These are phyloP conservation scores for Enteromius mattozi DNA, from an alignment of 2,797 vertebrate species.

Conservation along the genomic window DNA sequence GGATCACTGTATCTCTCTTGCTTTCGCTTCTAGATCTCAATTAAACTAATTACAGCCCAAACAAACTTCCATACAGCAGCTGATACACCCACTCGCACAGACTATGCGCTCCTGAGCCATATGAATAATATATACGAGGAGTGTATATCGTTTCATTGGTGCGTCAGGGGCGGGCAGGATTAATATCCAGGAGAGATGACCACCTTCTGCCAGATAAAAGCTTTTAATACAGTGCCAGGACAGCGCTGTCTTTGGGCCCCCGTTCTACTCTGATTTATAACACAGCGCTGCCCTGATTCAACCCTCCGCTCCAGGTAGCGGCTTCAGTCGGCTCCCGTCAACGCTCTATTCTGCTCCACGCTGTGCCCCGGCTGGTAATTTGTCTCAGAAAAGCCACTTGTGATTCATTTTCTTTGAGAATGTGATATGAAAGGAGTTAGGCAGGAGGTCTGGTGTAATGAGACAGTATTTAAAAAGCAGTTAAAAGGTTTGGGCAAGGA, in stretches of 20 bases:
- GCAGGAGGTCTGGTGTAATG: slow-evolving; percentile 67
- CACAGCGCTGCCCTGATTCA: slow-evolving; percentile 57
- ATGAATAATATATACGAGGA: slow-evolving; percentile 63
- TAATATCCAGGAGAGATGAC: slow-evolving; percentile 57
- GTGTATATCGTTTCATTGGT: slow-evolving; percentile 55
- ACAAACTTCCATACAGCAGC: slow-evolving; percentile 13
- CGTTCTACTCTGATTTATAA: slow-evolving; percentile 58
- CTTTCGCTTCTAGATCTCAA: slow-evolving; percentile 35
- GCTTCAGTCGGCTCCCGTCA: slow-evolving; percentile 65
- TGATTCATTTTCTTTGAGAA: slow-evolving; percentile 61
- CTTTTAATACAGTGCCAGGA: slow-evolving; percentile 62
- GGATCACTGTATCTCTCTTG: slow-evolving; percentile 28
- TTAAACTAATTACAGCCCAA: slow-evolving; percentile 46
- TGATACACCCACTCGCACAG: slow-evolving; percentile 44
- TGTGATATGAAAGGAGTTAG: slow-evolving; percentile 62
- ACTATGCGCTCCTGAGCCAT: slow-evolving; percentile 35
- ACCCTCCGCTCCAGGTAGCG: slow-evolving; percentile 63
- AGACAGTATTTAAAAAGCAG: slow-evolving; percentile 67
- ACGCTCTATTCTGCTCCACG: slow-evolving; percentile 57
- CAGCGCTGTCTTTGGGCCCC: slow-evolving; percentile 54
- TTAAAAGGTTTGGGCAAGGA: slow-evolving; percentile 58
- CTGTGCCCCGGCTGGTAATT: slow-evolving; percentile 63
- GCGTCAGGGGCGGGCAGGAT: slow-evolving; percentile 53
- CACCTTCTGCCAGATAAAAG: slow-evolving; percentile 65
- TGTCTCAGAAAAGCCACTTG: slow-evolving; percentile 66